Base-by-base conservation (phyloP, 2,888 invertebrate genomes). In the Tenthredo amoena region DNA sequence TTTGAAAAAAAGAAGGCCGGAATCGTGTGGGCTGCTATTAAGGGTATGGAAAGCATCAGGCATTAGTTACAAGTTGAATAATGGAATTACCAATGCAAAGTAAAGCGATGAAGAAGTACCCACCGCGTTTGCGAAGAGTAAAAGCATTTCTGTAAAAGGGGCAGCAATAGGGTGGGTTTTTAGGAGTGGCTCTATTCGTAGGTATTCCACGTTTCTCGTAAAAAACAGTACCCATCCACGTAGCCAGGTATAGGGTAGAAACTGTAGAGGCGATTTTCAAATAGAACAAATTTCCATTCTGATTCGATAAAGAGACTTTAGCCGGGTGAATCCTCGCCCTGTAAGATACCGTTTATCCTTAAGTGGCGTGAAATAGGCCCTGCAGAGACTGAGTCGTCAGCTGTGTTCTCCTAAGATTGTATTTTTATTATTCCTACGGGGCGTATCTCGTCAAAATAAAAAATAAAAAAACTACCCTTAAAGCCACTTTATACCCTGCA, bases 281-380 rank as follows among this genome's bases (percentile, higher is more conserved):
- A 40, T 74, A 74, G 43, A 43, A 74, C 31, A 74, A 40, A 74
- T 50, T 77, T 77, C 77, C 77, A 77, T 77, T 31, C 72, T 74
- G 40, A 74, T 74, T 31, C 72, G 43, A 74, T 74, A 74, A 43
- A 74, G 40, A 43, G 50, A 77, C 55, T 50, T 40, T 37, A 50
- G 31, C 18, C 55, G 5, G 74, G 43, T 74, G 74, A 43, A 74
- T 43, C 43, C 26, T 43, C 74, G 40, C 74, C 40, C 21, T 21
- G 40, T 26, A 26, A n/a, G 77, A 77, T 55, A 50, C 50, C 77
- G 77, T 77, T 77, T 55, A 77, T 77, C 77, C 77, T 40, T 77
- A 77, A 77, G 77, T 77, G 77, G 77, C 77, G 77, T 55, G 77
- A 77, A 77, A 77, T 77, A 55, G 77, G 47, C 50, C 50, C 77